Percentiles rank a stretch among this genome's conserved stretches.
These are phyloP conservation scores for Biston stratarius DNA, from an alignment of 2,888 invertebrate species.

Conservation along the genomic window DNA sequence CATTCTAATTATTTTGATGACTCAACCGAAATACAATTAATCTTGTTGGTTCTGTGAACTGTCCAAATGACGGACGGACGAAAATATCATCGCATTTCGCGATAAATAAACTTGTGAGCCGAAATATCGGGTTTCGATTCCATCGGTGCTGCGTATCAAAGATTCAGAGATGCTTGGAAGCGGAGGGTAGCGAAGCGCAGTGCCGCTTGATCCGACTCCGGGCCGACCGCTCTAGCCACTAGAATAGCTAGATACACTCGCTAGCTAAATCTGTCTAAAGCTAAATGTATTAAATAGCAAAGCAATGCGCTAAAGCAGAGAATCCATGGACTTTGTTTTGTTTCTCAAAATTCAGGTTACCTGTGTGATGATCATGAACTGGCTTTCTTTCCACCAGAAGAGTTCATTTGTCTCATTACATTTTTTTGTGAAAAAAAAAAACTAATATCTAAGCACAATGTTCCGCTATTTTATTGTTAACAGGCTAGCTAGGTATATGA, in stretches of 20 bases:
- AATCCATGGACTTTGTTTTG: no score
- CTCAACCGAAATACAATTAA: slow-evolving; percentile 86
- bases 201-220: slow-evolving; percentile 57
- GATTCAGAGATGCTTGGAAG: slow-evolving; percentile 74
- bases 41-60: slow-evolving; percentile 86
- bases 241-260: slow-evolving; percentile 30
- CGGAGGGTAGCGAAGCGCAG: slow-evolving; percentile 69
- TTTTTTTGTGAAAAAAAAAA: no score
- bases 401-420: no score
- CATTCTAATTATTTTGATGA: slow-evolving; percentile 87
- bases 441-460: no score
- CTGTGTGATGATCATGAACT: no score
- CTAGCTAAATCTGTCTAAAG: slow-evolving; percentile 12
- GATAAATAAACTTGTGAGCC: slow-evolving; percentile 82
- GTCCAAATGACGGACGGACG: slow-evolving; percentile 84
- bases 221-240: slow-evolving; percentile 4
- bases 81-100: slow-evolving; percentile 85
- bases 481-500: no score
- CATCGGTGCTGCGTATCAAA: slow-evolving; percentile 85
- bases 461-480: no score
- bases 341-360: no score
- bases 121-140: slow-evolving; percentile 86
- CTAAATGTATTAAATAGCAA: no score
- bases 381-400: no score
- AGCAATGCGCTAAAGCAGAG: no score